Evolutionary conservation across 2,113 vertebrate genomes (phyloP).

Genomic region (Sinocyclocheilus maitianheensis): DNA sequence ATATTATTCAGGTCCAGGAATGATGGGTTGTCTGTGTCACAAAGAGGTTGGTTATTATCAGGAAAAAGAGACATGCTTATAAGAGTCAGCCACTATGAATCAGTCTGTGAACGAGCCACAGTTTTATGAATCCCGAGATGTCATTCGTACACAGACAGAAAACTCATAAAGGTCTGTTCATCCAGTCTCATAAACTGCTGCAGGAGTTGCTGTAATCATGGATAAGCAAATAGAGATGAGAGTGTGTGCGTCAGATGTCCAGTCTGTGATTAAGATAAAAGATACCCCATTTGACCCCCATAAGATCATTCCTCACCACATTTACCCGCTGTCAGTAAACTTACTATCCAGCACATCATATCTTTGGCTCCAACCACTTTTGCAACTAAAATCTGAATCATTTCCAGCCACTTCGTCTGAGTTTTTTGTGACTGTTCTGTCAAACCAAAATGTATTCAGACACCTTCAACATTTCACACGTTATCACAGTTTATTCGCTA

Average conservation of each 20-base stretch:
- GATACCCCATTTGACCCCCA: too few species aligned
- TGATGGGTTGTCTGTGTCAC: slow-evolving; percentile 16
- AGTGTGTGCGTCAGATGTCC: slow-evolving; percentile 53
- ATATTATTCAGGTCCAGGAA: slow-evolving; percentile 24
- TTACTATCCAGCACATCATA: neutral
- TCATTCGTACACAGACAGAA: slow-evolving; percentile 2
- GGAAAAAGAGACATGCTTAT: slow-evolving; percentile 4
- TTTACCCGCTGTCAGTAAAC: neutral
- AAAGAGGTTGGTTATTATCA: neutral
- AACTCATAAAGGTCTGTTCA: neutral
- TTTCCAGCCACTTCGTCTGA: neutral
- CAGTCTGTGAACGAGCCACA: slow-evolving; percentile 3
- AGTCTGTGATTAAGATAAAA: too few species aligned
- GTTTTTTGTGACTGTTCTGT: neutral
- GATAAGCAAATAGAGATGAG: slow-evolving; percentile 44
- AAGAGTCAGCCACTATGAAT: slow-evolving; percentile 37
- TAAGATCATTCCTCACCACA: neutral
- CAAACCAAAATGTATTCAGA: too few species aligned
- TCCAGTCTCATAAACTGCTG: slow-evolving; percentile 8
- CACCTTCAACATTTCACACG: too few species aligned
- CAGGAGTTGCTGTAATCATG: slow-evolving; percentile 40
- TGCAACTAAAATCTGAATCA: too few species aligned
- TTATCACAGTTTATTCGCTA: too few species aligned
- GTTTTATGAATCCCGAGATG: neutral
- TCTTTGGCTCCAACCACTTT: neutral